Evolutionary conservation across 1,140 invertebrate genomes (phyloP).

Genomic region (Pollicipes pollicipes): DNA sequence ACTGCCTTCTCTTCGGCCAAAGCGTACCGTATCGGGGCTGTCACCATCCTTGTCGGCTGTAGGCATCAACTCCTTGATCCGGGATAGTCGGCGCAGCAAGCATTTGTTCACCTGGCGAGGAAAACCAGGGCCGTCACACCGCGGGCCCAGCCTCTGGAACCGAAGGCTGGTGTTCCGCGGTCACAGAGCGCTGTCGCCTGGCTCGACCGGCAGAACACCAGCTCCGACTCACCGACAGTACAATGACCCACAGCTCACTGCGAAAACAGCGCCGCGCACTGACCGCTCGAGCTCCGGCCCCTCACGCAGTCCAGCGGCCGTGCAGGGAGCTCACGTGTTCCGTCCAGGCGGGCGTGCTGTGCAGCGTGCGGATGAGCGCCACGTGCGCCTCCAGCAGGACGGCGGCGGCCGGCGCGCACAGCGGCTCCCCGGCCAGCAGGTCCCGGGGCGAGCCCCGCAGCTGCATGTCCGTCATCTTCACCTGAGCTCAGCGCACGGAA

Average conservation of each 20-base stretch:
- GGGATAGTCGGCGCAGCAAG: constrained; percentile 30
- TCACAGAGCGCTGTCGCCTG: too few relatives aligned
- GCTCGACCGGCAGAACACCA: too few relatives aligned
- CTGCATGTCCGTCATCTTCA: constrained; percentile 47
- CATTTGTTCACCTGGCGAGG: constrained; percentile 30
- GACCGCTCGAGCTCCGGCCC: too few relatives aligned
- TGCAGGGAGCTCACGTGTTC: constrained; percentile 28
- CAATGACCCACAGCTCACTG: too few relatives aligned
- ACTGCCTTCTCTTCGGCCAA: too few relatives aligned
- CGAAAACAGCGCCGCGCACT: too few relatives aligned
- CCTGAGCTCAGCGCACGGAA: too few relatives aligned
- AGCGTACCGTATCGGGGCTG: neutral
- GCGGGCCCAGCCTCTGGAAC: too few relatives aligned
- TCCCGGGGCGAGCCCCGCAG: constrained; percentile 36
- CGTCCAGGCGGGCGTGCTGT: constrained; percentile 34
- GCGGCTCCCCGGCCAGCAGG: constrained; percentile 40
- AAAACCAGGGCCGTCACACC: neutral
- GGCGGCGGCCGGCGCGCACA: constrained; percentile 36
- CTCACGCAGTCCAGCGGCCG: too few relatives aligned
- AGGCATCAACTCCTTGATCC: constrained; percentile 27
- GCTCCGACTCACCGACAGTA: too few relatives aligned
- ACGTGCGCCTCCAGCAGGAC: constrained; percentile 38
- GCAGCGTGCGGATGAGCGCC: constrained; percentile 34
- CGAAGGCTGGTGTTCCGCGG: too few relatives aligned
- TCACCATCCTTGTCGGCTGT: neutral